Evolutionary conservation across 30 jellyfish, hydroid and myxozoan genomes (phyloP), one percentile per base, ranked within the genome.

Genomic region (Hydra vulgaris): DNA sequence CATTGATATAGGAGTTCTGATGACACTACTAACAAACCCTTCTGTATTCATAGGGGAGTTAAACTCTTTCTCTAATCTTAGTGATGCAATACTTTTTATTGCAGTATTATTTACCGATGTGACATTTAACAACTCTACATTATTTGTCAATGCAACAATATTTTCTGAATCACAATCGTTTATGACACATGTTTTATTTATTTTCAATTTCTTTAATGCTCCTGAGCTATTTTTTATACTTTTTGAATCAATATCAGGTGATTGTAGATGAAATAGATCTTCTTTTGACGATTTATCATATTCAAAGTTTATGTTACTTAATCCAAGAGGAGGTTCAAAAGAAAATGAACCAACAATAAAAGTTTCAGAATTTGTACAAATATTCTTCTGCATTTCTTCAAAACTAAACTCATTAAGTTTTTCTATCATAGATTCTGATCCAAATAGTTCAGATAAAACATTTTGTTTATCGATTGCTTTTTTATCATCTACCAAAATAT

Each of bases 1-100:
- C 72, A 80, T 16, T 21, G 70, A 19, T 3, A 80, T 73, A 0
- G 87, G 87, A 19, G 87, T 80, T 70, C 27, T 80, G 56, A 77
- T 66, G 18, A 71, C 26, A 21, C 56, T 71, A 17, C n/a, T 0
- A 53, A 16, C 76, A 21, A 24, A 70, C 27, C 61, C 61, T 40
- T 40, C 12, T 12, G 12, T 40, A 40, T 40, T 5, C 61, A 40
- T 12, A 40, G 61, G 61, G 12, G 27, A 22, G 18, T 70, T 21
- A n/a, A n/a, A n/a, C n/a, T n/a, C n/a, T n/a, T n/a, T n/a, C n/a
- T n/a, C n/a, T n/a, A n/a, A n/a, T n/a, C n/a, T n/a, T n/a, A n/a
- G n/a, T n/a, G n/a, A n/a, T n/a, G n/a, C n/a, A n/a, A n/a, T n/a
- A n/a, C n/a, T n/a, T n/a, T n/a, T n/a, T n/a, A n/a, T n/a, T n/a